phyloP scores from a whole-genome alignment of 2,797 vertebrate genomes.

The Labeo calbasu region DNA sequence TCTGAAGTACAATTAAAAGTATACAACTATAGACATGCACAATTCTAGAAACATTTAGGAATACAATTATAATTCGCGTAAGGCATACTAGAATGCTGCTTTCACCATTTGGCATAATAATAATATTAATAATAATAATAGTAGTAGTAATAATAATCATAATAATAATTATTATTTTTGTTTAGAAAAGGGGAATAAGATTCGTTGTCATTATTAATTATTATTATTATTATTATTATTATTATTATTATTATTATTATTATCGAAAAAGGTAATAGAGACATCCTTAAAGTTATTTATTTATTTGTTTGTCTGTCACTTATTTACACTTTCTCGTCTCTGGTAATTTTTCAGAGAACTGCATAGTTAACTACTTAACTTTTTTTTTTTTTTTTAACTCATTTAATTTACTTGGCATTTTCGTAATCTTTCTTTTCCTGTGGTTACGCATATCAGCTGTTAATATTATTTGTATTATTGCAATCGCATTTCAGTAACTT shows the following conservation, averaged over 20 bases:
- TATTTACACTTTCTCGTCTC: background rate
- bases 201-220: background rate
- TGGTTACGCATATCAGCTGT: background rate
- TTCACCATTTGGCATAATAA: background rate
- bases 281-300: background rate
- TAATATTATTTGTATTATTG: background rate
- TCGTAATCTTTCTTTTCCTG: background rate
- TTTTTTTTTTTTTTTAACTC: background rate
- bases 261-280: background rate
- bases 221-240: background rate
- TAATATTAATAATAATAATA: too few species aligned
- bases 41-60: background rate
- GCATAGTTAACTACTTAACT: background rate
- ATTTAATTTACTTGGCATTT: background rate
- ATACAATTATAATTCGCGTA: background rate
- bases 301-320: background rate
- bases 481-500: conserved; percentile 62
- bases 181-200: background rate
- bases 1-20: background rate
- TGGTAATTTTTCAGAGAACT: background rate
- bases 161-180: background rate
- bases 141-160: too few species aligned
- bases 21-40: background rate
- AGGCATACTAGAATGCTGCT: background rate
- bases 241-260: background rate